A percentile compares a stretch with the other conserved stretches of the same genome.
These are phyloP conservation scores for Etheostoma cragini DNA, from an alignment of 2,113 vertebrate species.

Conservation along the genomic window DNA sequence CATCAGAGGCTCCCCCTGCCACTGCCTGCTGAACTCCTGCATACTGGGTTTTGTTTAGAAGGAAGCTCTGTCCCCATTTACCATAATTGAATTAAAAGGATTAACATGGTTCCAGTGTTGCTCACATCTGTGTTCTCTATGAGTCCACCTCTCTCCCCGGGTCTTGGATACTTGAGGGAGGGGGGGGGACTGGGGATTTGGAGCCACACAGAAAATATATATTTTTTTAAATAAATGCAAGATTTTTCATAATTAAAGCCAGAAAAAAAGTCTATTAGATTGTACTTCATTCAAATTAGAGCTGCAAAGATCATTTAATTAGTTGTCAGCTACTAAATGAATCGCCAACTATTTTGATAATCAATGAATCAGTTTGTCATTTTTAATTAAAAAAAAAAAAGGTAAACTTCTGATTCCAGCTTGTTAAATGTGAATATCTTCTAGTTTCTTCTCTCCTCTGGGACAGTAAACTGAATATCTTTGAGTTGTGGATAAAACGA, in stretches of 20 bases:
- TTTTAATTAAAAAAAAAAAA: too few species aligned
- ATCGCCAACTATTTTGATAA: too few species aligned
- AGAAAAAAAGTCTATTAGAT: neutral
- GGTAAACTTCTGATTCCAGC: too few species aligned
- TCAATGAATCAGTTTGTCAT: too few species aligned
- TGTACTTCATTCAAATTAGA: neutral
- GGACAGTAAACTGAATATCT: too few species aligned
- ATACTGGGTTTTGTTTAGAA: conserved; percentile 81
- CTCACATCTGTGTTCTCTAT: conserved; percentile 80
- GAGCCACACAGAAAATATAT: conserved; percentile 25
- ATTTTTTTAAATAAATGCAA: conserved; percentile 36
- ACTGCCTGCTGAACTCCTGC: conserved; percentile 75
- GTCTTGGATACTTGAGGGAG: conserved; percentile 54
- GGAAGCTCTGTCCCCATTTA: conserved; percentile 79
- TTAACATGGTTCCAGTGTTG: conserved; percentile 81
- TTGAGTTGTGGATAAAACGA: too few species aligned
- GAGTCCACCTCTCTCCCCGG: conserved; percentile 59
- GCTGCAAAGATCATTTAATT: too few species aligned
- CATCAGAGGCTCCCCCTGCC: conserved; percentile 71
- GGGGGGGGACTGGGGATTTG: conserved; percentile 22
- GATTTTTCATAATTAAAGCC: conserved; percentile 42
- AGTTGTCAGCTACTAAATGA: too few species aligned
- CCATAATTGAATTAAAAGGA: conserved; percentile 85
- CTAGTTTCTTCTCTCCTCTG: too few species aligned
- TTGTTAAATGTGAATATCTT: too few species aligned